These are phyloP conservation scores for Lucinisca nassula DNA, from an alignment of 2,888 invertebrate genomes.

Conservation along the genomic window DNA sequence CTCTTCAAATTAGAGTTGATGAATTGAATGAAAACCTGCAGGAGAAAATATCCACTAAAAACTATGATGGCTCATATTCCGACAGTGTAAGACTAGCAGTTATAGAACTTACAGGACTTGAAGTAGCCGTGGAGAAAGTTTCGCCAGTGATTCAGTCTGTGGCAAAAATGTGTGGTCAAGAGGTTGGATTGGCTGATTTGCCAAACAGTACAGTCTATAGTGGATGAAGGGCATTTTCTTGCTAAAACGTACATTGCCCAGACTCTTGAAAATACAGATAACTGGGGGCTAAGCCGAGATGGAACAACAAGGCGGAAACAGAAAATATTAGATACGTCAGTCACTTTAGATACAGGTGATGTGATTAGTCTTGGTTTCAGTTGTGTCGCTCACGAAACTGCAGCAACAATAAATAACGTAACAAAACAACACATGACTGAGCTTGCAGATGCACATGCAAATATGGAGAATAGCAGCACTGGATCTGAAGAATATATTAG, in stretches of 20 bases:
- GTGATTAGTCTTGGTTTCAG: conserved; percentile 37
- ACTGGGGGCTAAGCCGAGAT: conserved; percentile 50
- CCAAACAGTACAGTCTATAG: conserved; percentile 20
- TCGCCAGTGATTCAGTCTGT: conserved; percentile 33
- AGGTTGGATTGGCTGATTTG: conserved; percentile 19
- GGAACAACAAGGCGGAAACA: conserved; percentile 52
- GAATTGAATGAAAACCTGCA: neutral
- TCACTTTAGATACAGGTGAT: conserved; percentile 41
- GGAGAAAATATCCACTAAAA: conserved; percentile 9
- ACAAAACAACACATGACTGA: neutral
- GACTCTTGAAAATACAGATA: conserved; percentile 18
- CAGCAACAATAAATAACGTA: conserved; percentile 23
- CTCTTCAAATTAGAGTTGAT: conserved; percentile 1
- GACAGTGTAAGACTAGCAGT: conserved; percentile 29
- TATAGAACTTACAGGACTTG: conserved; percentile 52
- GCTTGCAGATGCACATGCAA: neutral
- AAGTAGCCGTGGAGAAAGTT: conserved; percentile 55
- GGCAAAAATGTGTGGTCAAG: conserved; percentile 20
- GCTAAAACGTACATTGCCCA: conserved; percentile 46
- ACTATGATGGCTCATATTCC: conserved; percentile 29
- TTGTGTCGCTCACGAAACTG: conserved; percentile 34
- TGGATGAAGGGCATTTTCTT: conserved; percentile 54
- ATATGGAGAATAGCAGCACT: neutral
- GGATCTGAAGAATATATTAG: neutral
- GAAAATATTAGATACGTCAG: conserved; percentile 52